Conservation (phyloP, 2,888 invertebrate genomes). For the Trissonchulus sp. region DNA sequence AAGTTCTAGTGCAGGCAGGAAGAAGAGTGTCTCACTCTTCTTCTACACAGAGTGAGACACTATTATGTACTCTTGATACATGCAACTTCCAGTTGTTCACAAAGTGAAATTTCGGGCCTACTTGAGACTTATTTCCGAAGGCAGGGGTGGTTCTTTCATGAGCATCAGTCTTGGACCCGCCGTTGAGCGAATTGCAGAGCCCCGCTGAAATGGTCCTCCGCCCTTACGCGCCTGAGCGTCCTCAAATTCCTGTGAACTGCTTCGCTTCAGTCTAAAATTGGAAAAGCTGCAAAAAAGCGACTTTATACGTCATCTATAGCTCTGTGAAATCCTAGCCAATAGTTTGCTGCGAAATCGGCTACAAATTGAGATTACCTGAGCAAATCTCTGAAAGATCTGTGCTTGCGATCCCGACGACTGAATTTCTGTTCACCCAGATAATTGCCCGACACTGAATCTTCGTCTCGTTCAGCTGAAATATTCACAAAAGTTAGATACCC, state of each 20-base stretch:
- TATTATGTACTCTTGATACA: too few relatives aligned
- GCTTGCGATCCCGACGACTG: slow-evolving; percentile 43
- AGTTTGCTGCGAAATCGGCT: too few relatives aligned
- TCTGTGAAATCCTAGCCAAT: too few relatives aligned
- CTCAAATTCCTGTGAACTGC: slow-evolving; percentile 55
- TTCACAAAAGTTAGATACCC: too few relatives aligned
- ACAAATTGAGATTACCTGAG: slow-evolving; percentile 36
- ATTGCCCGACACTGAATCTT: neutral
- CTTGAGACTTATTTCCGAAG: too few relatives aligned
- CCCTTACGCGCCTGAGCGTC: slow-evolving; percentile 19
- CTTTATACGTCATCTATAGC: too few relatives aligned
- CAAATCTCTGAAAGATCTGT: slow-evolving; percentile 47
- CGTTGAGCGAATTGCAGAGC: slow-evolving; percentile 65
- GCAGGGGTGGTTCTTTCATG: neutral
- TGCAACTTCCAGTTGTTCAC: too few relatives aligned
- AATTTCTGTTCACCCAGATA: neutral
- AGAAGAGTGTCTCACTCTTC: too few relatives aligned
- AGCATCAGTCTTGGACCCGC: slow-evolving; percentile 62
- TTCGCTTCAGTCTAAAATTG: slow-evolving; percentile 60
- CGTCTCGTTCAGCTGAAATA: neutral
- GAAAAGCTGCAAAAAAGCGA: too few relatives aligned
- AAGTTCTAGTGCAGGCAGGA: too few relatives aligned
- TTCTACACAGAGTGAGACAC: too few relatives aligned
- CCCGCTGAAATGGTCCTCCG: slow-evolving; percentile 60
- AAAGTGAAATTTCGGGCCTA: too few relatives aligned